Conservation (phyloP, 2,888 invertebrate species). For the Notocelia uddmanniana region DNA sequence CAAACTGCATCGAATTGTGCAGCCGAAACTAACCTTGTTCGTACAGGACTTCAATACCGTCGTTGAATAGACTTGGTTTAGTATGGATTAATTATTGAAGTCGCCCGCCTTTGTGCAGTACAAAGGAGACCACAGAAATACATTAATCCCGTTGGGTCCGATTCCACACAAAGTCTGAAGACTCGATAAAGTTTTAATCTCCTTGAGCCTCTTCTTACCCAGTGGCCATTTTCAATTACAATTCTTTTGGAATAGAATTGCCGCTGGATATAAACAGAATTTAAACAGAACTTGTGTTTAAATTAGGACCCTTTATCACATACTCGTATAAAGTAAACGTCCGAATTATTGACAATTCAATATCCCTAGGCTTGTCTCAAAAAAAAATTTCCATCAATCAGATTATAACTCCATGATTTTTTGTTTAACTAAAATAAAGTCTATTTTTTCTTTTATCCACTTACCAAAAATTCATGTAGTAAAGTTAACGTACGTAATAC, state of each 20-base stretch:
- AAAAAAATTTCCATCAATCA: too few species aligned
- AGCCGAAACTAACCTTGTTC: constrained; percentile 25
- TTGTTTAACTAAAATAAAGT: too few species aligned
- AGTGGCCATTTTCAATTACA: constrained; percentile 35
- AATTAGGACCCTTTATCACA: too few species aligned
- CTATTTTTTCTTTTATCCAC: too few species aligned
- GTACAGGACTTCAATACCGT: constrained; percentile 24
- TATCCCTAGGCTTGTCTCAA: too few species aligned
- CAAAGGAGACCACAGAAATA: constrained; percentile 39
- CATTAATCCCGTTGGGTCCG: constrained; percentile 31
- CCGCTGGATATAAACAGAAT: background rate
- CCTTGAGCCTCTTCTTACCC: constrained; percentile 26
- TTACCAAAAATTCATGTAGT: too few species aligned
- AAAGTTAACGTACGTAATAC: too few species aligned
- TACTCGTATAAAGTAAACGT: too few species aligned
- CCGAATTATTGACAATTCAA: too few species aligned
- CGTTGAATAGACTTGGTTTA: constrained; percentile 32
- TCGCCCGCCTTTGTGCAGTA: constrained; percentile 19
- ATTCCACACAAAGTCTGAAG: constrained; percentile 35
- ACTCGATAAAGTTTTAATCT: constrained; percentile 44
- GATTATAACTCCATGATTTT: too few species aligned
- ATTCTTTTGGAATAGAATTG: constrained; percentile 3
- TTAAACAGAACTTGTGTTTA: background rate
- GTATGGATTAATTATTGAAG: constrained; percentile 43
- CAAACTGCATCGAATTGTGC: constrained; percentile 13